These are phyloP conservation scores for Acronicta aceris DNA, from an alignment of 2,888 invertebrate genomes.

Conservation along the genomic window DNA sequence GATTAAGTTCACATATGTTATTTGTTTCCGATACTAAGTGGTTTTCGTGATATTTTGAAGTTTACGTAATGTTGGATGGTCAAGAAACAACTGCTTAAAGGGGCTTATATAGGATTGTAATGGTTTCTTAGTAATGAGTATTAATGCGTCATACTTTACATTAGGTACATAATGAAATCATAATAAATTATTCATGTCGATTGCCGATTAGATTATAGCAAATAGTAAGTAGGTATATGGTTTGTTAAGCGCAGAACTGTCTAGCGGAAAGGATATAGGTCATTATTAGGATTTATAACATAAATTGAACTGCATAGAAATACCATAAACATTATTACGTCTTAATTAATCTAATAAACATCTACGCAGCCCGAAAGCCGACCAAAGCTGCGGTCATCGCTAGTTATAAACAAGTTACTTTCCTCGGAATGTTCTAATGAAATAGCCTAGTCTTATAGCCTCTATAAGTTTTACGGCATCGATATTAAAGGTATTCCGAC, in stretches of 20 bases:
- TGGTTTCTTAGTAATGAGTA: too few species aligned
- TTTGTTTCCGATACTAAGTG: constrained; percentile 49
- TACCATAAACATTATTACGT: constrained; percentile 13
- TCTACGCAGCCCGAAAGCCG: constrained; percentile 13
- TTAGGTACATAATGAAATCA: too few species aligned
- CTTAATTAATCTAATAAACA: constrained; percentile 40
- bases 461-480: constrained; percentile 57
- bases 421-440: constrained; percentile 48
- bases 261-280: too few species aligned
- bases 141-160: too few species aligned
- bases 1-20: too few species aligned
- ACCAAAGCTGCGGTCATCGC: constrained; percentile 28
- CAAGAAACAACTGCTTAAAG: too few species aligned
- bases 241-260: background rate
- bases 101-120: too few species aligned
- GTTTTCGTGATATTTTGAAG: constrained; percentile 20
- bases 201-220: too few species aligned
- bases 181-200: too few species aligned
- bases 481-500: constrained; percentile 64
- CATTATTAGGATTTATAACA: background rate
- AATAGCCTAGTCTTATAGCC: constrained; percentile 54
- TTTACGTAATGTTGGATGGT: constrained; percentile 11
- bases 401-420: constrained; percentile 46
- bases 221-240: background rate
- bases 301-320: background rate